Conservation (phyloP, 2,888 invertebrate species). For the Xestia ashworthii region DNA sequence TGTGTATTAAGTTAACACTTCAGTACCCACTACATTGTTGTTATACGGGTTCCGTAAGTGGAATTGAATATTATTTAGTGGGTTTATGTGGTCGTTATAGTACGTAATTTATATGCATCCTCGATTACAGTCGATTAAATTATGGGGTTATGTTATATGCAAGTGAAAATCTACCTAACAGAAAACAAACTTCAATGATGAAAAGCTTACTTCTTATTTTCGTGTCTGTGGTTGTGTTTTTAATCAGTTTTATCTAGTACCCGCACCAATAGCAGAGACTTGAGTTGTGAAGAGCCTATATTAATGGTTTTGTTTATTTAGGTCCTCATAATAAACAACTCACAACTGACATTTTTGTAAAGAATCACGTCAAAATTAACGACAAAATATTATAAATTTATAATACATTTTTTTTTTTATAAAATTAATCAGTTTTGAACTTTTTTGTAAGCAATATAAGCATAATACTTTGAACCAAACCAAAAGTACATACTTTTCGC, state of each 20-base stretch:
- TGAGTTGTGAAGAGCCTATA: no score
- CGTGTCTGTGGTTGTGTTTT: background rate
- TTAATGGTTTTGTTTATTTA: no score
- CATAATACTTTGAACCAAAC: background rate
- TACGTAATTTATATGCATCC: background rate
- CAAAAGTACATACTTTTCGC: background rate
- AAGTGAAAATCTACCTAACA: background rate
- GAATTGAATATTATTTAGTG: constrained; percentile 35
- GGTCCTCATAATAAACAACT: no score
- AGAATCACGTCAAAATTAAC: no score
- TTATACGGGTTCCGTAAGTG: constrained; percentile 34
- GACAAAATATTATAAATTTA: no score
- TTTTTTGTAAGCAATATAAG: no score
- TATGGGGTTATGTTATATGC: background rate
- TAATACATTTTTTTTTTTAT: no score
- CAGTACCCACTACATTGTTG: constrained; percentile 42
- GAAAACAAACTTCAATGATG: background rate
- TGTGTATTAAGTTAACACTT: constrained; percentile 48
- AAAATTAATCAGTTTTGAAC: no score
- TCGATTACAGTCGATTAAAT: background rate
- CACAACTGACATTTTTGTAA: no score
- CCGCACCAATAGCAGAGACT: no score
- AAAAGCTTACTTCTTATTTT: background rate
- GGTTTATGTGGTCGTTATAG: constrained; percentile 28
- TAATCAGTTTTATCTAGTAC: background rate